A percentile compares a stretch with the other conserved stretches of the same genome.
These are phyloP conservation scores for Pantherophis vulpinus DNA, from an alignment of 2,797 vertebrate genomes.

Conservation along the genomic window DNA sequence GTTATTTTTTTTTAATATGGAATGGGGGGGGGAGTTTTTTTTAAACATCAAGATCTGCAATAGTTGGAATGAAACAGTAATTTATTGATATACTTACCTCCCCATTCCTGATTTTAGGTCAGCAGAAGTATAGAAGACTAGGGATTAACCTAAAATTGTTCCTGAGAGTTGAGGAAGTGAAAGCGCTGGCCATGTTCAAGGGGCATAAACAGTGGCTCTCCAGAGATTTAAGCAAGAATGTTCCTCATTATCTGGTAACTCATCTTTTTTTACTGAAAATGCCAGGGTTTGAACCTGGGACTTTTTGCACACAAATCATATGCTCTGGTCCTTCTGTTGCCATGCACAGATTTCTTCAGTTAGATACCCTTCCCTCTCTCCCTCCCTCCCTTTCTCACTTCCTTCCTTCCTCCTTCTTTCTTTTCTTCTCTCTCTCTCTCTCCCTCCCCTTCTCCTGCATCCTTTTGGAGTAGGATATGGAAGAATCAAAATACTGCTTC, in stretches of 20 bases:
- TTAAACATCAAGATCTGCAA: neutral
- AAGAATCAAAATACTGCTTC: neutral
- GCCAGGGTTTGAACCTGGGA: neutral
- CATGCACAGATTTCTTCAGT: neutral
- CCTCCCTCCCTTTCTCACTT: too few species aligned
- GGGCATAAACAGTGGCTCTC: neutral
- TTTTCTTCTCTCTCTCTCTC: too few species aligned
- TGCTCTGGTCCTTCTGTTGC: neutral
- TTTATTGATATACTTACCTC: neutral
- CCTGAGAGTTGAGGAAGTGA: neutral
- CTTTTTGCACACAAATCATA: neutral
- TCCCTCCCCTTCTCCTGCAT: neutral
- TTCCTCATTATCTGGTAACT: neutral
- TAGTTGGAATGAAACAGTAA: neutral
- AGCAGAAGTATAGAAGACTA: neutral
- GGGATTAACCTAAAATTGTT: neutral
- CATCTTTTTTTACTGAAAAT: neutral
- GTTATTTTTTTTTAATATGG: neutral
- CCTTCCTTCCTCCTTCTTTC: too few species aligned
- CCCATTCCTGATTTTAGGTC: neutral
- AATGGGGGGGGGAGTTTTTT: neutral
- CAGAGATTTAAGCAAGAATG: neutral
- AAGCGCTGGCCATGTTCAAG: neutral
- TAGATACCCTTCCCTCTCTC: neutral
- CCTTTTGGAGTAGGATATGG: neutral